These are phyloP conservation scores for Hormaphis cornu DNA, from an alignment of 1,140 invertebrate genomes.

Conservation along the genomic window DNA sequence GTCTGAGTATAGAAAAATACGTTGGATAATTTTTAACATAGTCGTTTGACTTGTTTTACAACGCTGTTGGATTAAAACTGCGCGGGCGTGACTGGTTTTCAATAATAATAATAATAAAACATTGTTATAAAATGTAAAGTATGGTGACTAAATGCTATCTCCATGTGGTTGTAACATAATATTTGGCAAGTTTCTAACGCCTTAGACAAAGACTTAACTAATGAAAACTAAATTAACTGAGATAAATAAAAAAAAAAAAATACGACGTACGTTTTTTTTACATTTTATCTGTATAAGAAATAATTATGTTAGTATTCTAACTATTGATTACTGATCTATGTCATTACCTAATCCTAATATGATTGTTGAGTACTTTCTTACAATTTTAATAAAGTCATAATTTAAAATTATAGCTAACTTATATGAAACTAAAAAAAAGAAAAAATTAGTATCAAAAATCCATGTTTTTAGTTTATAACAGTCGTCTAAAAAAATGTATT, in stretches of 20 bases:
- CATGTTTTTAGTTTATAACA: too few relatives aligned
- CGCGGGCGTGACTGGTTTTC: slow-evolving; percentile 29
- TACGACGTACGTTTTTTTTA: too few relatives aligned
- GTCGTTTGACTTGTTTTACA: slow-evolving; percentile 26
- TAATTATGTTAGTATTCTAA: too few relatives aligned
- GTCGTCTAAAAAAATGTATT: too few relatives aligned
- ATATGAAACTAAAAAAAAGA: too few relatives aligned
- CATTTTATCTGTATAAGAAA: too few relatives aligned
- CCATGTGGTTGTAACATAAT: slow-evolving; percentile 8
- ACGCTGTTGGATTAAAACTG: slow-evolving; percentile 20
- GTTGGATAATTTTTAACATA: slow-evolving; percentile 2
- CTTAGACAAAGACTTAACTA: background rate
- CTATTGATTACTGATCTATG: too few relatives aligned
- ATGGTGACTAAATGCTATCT: slow-evolving; percentile 4
- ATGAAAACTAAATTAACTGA: background rate
- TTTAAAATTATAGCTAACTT: too few relatives aligned
- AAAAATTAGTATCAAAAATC: too few relatives aligned
- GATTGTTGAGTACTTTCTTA: too few relatives aligned
- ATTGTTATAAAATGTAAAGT: slow-evolving; percentile 22
- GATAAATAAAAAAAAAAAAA: background rate
- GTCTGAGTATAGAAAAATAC: background rate
- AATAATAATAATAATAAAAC: background rate
- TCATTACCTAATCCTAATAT: too few relatives aligned
- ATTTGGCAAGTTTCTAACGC: slow-evolving; percentile 18
- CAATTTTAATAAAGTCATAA: too few relatives aligned